Conservation (phyloP, 2,797 vertebrate genomes). For the Falco novaeseelandiae region DNA sequence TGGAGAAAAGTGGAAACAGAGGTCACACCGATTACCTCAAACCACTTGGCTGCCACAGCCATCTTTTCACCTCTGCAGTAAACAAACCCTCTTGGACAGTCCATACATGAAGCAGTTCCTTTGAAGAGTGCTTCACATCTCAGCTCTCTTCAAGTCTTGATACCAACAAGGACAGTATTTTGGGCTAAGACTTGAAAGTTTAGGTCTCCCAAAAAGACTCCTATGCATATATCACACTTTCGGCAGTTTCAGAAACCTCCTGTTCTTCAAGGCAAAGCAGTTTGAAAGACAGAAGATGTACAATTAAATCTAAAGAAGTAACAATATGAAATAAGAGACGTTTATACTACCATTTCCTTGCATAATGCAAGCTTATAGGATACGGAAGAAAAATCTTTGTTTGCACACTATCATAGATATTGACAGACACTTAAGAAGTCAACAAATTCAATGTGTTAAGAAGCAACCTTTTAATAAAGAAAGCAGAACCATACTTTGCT, state of each 20-base stretch:
- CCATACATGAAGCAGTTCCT: neutral
- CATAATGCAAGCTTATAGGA: conserved; percentile 28
- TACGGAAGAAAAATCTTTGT: conserved; percentile 62
- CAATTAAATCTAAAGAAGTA: conserved; percentile 19
- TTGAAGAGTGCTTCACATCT: neutral
- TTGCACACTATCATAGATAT: neutral
- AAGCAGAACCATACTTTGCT: conserved; percentile 46
- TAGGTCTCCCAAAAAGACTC: neutral
- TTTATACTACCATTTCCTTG: conserved; percentile 33
- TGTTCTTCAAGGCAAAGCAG: neutral
- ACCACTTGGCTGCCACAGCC: neutral
- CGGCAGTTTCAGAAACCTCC: conserved; percentile 20
- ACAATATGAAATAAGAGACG: neutral
- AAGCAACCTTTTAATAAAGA: conserved; percentile 60
- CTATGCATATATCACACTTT: neutral
- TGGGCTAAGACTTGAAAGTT: neutral
- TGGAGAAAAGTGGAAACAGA: neutral
- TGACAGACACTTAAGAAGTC: conserved; percentile 23
- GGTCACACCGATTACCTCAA: neutral
- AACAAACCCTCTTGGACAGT: neutral
- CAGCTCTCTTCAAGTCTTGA: neutral
- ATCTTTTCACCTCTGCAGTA: neutral
- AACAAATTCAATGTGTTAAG: conserved; percentile 18
- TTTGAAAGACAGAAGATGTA: neutral
- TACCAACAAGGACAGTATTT: neutral